A percentile compares a stretch with the other conserved stretches of the same genome.
Conservation (phyloP, 2,113 vertebrate species). For the Stomatorhinus ivindoensis region DNA sequence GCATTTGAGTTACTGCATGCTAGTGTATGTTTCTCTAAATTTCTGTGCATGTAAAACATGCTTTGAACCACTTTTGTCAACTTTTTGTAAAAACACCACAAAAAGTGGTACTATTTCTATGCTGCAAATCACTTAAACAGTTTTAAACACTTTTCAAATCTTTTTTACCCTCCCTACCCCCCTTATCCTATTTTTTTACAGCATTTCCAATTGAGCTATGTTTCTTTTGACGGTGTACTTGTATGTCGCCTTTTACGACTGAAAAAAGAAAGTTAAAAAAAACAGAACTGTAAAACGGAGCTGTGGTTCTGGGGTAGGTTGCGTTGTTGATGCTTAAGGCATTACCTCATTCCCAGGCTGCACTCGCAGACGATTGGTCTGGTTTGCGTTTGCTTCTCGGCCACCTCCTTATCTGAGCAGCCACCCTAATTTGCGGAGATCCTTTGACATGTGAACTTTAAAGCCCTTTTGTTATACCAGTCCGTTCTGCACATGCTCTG, state of each 20-base stretch:
- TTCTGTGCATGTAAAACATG: not conserved
- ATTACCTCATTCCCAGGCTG: conserved; percentile 29
- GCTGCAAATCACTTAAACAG: not conserved
- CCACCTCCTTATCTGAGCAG: conserved; percentile 21
- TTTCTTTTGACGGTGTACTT: not conserved
- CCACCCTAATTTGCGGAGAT: conserved; percentile 31
- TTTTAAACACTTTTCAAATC: not conserved
- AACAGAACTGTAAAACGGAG: not conserved
- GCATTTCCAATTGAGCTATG: not conserved
- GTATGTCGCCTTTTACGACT: not conserved
- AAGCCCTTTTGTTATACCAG: conserved; percentile 19
- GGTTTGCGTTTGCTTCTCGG: not conserved
- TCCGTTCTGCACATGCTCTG: conserved; percentile 28
- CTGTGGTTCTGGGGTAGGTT: not conserved
- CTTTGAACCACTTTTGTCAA: not conserved
- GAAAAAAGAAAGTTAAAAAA: not conserved
- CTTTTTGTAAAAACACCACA: not conserved
- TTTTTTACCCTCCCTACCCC: not conserved
- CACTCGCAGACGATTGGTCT: not conserved
- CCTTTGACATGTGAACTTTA: conserved; percentile 35
- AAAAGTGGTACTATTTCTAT: not conserved
- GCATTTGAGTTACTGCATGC: not conserved
- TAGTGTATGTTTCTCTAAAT: not conserved
- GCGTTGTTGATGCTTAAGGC: conserved; percentile 24
- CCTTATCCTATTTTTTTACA: not conserved